Base-by-base conservation (phyloP, 1,140 invertebrate species). In the Oncopodura yosiiana region DNA sequence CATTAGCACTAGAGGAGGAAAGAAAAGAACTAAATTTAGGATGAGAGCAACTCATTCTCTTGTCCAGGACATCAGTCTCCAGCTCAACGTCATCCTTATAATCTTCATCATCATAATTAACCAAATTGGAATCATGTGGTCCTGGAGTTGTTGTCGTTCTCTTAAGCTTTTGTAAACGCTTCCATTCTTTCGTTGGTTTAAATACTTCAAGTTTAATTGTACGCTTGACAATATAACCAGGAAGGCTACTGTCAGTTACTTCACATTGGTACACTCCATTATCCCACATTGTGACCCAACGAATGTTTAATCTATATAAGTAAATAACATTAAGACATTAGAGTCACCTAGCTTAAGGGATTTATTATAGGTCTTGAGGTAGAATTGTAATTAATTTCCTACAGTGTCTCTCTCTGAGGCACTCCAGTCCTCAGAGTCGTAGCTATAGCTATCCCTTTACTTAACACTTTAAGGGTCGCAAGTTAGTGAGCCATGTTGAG, bases 201-300 rank as follows among this genome's bases (percentile, higher is more conserved):
- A n/a, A n/a, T n/a, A n/a, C n/a, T n/a, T n/a, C n/a, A n/a, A n/a
- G n/a, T n/a, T n/a, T n/a, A n/a, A n/a, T n/a, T n/a, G n/a, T n/a
- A n/a, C n/a, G n/a, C n/a, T n/a, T n/a, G n/a, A 16, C 21, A 2
- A 14, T 53, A 26, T 54, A 30, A 24, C n/a, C 24, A 36, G 34
- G 29, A 19, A 2, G 14, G 14, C 23, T 30, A 23, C 6, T 4
- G 11, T 38, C 23, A 19, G 6, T 12, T 8, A 53, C 38, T 18
- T 53, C 32, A 37, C 56, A 58, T 12, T 30, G 37, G 29, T 58
- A 58, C 3, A 43, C 19, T 8, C 50, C 56, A 12, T 43, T 14
- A 14, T 58, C 56, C 2, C 5, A 5, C 24, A 26, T 21, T 23
- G n/a, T n/a, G n/a, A n/a, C n/a, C n/a, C n/a, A n/a, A n/a, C n/a